Percentiles rank a stretch among this genome's conserved stretches.
phyloP scores from a whole-genome alignment of 2,113 vertebrate species.

The Sceloporus undulatus region DNA sequence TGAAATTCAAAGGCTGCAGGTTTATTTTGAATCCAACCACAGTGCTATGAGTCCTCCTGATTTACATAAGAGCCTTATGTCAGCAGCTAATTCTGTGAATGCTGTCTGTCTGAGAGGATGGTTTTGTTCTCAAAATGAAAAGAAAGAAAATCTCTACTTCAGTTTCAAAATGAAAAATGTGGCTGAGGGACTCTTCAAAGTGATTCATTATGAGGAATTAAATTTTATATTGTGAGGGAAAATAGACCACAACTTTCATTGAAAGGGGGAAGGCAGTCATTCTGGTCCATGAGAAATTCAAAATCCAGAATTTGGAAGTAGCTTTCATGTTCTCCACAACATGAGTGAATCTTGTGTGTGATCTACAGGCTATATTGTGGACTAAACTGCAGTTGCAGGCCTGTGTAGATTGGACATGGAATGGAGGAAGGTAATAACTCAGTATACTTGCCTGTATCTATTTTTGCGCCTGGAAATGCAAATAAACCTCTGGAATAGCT shows the following conservation, averaged over 20 bases:
- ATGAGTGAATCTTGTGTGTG: too few relatives aligned
- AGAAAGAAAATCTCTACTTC: slow-evolving; percentile 45
- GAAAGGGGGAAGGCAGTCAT: neutral
- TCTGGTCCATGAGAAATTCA: neutral
- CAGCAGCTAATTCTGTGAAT: slow-evolving; percentile 63
- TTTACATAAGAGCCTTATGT: slow-evolving; percentile 72
- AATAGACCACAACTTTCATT: neutral
- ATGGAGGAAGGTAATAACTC: too few relatives aligned
- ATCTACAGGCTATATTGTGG: too few relatives aligned
- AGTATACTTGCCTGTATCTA: too few relatives aligned
- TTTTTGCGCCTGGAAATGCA: too few relatives aligned
- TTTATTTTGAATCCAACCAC: slow-evolving; percentile 54
- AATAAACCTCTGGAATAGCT: too few relatives aligned
- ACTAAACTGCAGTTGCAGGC: too few relatives aligned
- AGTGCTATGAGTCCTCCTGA: slow-evolving; percentile 59
- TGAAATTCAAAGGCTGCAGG: slow-evolving; percentile 49
- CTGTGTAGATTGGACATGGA: too few relatives aligned
- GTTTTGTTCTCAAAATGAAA: slow-evolving; percentile 51
- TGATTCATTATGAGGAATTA: slow-evolving; percentile 30
- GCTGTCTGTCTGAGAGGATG: slow-evolving; percentile 49
- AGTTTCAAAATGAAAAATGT: slow-evolving; percentile 53
- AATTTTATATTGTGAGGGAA: slow-evolving; percentile 5
- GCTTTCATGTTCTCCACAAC: too few relatives aligned
- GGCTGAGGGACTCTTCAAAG: slow-evolving; percentile 54
- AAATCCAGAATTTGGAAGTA: neutral